Evolutionary conservation across 2,888 invertebrate genomes (phyloP).

Genomic region (Pristionchus mayeri): DNA sequence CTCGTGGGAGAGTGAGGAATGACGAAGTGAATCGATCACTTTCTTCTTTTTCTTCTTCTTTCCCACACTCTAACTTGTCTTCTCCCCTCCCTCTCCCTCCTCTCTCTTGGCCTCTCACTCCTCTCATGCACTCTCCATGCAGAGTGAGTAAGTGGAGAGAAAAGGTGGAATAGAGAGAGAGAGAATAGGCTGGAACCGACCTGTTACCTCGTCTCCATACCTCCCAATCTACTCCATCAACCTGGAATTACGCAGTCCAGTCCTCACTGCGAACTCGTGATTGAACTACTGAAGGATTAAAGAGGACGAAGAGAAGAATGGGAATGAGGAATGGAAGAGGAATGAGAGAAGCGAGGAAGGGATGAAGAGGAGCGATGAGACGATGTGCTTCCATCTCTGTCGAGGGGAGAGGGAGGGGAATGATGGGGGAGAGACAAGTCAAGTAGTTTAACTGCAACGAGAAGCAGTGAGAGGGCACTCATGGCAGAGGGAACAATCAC

Average conservation of each 20-base stretch:
- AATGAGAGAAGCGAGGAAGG: conserved; percentile 14
- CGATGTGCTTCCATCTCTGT: conserved; percentile 23
- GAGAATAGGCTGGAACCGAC: not conserved
- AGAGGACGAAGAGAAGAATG: conserved; percentile 21
- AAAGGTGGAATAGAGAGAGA: conserved; percentile 44
- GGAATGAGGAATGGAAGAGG: conserved; percentile 19
- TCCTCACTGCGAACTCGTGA: not conserved
- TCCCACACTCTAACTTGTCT: conserved; percentile 42
- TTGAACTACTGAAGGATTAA: conserved; percentile 8
- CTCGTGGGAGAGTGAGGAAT: conserved; percentile 6
- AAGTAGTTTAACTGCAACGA: not conserved
- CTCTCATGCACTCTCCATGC: conserved; percentile 23
- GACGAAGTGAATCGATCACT: conserved; percentile 49
- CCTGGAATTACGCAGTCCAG: not conserved
- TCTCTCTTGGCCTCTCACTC: conserved; percentile 1
- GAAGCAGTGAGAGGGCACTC: no score
- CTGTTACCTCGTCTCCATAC: not conserved
- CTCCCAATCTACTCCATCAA: not conserved
- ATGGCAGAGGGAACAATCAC: not conserved
- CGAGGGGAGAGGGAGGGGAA: conserved; percentile 6
- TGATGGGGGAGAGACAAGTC: conserved; percentile 32
- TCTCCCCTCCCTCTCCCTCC: conserved; percentile 2
- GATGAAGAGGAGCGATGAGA: conserved; percentile 28
- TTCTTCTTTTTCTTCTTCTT: conserved; percentile 42
- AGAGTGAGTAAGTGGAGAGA: conserved; percentile 8